Evolutionary conservation across 2,113 vertebrate genomes (phyloP).

Genomic region (Glareola pratincola): DNA sequence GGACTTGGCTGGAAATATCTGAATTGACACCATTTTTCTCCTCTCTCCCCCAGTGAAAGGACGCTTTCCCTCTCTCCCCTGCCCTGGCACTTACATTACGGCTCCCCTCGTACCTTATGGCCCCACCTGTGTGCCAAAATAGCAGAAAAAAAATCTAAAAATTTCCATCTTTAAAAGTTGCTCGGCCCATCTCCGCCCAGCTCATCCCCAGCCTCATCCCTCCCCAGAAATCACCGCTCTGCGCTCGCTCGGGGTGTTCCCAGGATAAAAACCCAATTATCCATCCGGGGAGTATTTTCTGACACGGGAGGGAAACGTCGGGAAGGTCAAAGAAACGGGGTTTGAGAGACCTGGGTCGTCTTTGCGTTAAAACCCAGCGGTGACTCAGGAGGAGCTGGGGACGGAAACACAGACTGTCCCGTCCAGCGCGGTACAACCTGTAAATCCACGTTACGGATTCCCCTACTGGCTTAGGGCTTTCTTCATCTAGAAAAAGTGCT

Average conservation of each 20-base stretch:
- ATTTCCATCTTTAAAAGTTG: neutral
- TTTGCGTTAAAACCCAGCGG: neutral
- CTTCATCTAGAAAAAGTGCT: too few species aligned
- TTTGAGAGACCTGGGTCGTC: neutral
- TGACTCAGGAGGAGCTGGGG: too few species aligned
- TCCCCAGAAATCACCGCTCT: neutral
- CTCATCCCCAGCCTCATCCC: neutral
- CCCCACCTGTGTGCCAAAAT: neutral
- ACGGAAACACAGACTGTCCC: fast-evolving
- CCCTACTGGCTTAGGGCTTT: too few species aligned
- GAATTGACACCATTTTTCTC: neutral
- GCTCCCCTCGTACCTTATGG: neutral
- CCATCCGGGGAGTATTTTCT: fast-evolving
- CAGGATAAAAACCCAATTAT: neutral
- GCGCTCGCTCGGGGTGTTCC: fast-evolving
- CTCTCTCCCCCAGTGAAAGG: neutral
- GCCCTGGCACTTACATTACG: fast-evolving
- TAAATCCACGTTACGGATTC: too few species aligned
- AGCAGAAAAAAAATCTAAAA: neutral
- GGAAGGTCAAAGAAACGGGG: too few species aligned
- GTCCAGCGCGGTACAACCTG: fast-evolving
- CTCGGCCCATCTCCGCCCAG: neutral
- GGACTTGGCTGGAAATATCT: neutral
- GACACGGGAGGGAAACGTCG: fast-evolving
- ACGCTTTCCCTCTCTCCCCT: neutral